Conservation (phyloP, 2,797 vertebrate species). For the Pipistrellus pygmaeus region DNA sequence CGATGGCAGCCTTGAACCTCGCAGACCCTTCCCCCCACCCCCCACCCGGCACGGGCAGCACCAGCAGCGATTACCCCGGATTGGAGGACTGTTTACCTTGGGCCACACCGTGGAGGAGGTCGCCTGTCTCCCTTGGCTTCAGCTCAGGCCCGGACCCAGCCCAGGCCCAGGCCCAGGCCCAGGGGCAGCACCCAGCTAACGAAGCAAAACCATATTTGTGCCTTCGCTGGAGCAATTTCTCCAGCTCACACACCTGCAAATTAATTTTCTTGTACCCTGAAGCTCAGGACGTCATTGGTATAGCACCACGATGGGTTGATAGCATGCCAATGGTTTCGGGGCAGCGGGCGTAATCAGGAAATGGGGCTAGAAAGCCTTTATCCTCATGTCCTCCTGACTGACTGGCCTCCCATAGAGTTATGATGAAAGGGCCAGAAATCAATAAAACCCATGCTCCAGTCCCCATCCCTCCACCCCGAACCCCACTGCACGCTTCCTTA, state of each 20-base stretch:
- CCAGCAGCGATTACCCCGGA: not conserved
- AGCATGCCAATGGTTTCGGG: not conserved
- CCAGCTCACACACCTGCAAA: not conserved
- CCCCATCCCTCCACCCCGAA: not conserved
- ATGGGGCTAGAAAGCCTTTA: not conserved
- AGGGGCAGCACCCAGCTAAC: not conserved
- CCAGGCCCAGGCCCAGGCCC: too few species aligned
- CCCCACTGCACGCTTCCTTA: not conserved
- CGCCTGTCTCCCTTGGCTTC: not conserved
- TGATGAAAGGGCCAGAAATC: conserved; percentile 13
- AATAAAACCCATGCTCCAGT: conserved; percentile 2
- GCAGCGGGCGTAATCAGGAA: not conserved
- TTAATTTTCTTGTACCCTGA: conserved; percentile 36
- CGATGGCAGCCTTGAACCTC: not conserved
- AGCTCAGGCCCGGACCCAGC: not conserved
- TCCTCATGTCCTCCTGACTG: not conserved
- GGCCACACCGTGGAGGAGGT: not conserved
- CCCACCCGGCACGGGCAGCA: not conserved
- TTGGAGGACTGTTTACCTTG: not conserved
- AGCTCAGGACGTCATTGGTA: conserved; percentile 19
- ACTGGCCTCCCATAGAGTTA: not conserved
- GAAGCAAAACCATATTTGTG: not conserved
- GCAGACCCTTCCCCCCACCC: not conserved
- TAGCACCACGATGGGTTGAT: not conserved
- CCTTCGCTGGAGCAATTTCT: not conserved